These are phyloP conservation scores for Acanthopleura granulata DNA, from an alignment of 2,888 invertebrate genomes.

Conservation along the genomic window DNA sequence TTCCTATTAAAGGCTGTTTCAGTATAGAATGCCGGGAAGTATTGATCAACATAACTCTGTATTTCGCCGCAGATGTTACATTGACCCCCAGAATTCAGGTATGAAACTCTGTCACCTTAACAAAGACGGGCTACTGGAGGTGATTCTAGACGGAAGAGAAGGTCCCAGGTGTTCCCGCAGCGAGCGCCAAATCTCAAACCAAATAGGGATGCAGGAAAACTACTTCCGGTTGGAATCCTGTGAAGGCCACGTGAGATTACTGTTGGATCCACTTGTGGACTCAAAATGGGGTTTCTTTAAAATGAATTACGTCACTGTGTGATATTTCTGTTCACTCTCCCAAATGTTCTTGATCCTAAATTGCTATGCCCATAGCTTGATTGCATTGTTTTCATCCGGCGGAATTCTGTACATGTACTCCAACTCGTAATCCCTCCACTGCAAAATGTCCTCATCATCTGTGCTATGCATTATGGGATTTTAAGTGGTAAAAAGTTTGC, in stretches of 20 bases:
- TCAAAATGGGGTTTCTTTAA: slow-evolving; percentile 1
- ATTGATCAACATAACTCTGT: no score
- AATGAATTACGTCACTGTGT: not conserved
- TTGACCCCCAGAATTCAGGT: not conserved
- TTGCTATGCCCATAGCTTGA: no score
- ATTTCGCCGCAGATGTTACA: not conserved
- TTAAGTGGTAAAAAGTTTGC: no score
- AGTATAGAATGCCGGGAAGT: no score
- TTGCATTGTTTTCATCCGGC: no score
- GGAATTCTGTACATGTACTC: no score
- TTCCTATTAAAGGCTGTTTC: no score
- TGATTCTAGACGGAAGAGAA: not conserved
- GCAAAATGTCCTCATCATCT: no score
- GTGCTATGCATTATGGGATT: no score
- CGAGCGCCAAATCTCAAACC: not conserved
- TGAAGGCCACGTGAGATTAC: not conserved
- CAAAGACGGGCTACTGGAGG: not conserved
- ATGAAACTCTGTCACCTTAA: not conserved
- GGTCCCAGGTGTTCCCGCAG: not conserved
- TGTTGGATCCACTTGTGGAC: not conserved
- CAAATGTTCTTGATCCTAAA: no score
- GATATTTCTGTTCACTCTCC: no score
- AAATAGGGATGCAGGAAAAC: not conserved
- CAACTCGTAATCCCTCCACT: no score
- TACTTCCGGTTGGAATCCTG: not conserved